Percentiles rank a stretch among this genome's conserved stretches.
These are phyloP conservation scores for Colletes latitarsis DNA, from an alignment of 1,140 invertebrate genomes.

Conservation along the genomic window DNA sequence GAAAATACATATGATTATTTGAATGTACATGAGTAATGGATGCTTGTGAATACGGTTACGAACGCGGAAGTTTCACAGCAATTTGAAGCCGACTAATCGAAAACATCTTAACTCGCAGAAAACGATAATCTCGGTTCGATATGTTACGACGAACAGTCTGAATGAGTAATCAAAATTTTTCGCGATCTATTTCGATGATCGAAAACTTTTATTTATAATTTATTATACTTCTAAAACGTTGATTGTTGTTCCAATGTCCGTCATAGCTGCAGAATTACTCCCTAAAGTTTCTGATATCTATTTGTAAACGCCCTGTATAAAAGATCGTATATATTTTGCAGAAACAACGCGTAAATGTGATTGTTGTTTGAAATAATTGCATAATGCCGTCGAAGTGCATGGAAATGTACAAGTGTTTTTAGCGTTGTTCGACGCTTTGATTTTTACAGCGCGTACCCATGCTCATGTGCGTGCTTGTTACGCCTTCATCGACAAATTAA, in stretches of 20 bases:
- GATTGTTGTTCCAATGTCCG: too few relatives aligned
- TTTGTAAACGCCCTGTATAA: too few relatives aligned
- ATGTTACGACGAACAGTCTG: too few relatives aligned
- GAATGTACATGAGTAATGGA: not conserved
- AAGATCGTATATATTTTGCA: too few relatives aligned
- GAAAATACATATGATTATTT: conserved; percentile 1
- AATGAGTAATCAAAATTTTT: not conserved
- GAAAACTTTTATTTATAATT: not conserved
- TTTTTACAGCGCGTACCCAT: not conserved
- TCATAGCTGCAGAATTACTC: too few relatives aligned
- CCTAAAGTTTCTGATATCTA: too few relatives aligned
- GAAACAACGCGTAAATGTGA: too few relatives aligned
- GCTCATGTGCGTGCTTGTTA: not conserved
- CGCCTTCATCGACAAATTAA: conserved; percentile 7
- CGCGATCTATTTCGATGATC: not conserved
- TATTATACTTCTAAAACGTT: too few relatives aligned
- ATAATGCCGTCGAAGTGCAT: not conserved
- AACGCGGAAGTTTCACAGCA: not conserved
- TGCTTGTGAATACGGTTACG: not conserved
- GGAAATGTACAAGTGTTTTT: not conserved
- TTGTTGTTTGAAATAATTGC: not conserved
- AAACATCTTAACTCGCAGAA: not conserved
- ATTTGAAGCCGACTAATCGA: not conserved
- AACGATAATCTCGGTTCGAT: not conserved
- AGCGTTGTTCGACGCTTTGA: not conserved